Conservation (phyloP, 2,113 vertebrate species). For the Leptocoma aspasia region DNA sequence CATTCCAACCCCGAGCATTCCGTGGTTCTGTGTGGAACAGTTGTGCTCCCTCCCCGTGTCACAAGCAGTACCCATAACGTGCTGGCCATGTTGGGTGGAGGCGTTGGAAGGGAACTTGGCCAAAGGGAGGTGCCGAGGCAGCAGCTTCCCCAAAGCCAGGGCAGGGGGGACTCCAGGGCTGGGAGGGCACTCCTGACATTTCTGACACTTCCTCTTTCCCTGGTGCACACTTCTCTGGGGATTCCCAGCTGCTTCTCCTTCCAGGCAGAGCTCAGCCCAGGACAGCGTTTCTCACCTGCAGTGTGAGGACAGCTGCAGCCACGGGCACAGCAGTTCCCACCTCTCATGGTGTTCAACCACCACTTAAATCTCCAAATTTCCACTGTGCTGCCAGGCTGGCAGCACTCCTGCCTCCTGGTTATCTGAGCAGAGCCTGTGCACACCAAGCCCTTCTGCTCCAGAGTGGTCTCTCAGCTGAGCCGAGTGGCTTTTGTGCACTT, state of each 20-base stretch:
- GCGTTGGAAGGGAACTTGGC: fast-evolving
- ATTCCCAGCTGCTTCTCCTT: background rate
- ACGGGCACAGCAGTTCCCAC: fast-evolving
- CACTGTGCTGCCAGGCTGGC: fast-evolving
- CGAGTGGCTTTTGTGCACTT: fast-evolving
- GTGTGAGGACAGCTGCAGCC: background rate
- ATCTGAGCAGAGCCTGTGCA: fast-evolving
- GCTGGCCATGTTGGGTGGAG: fast-evolving
- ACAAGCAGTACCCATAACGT: fast-evolving
- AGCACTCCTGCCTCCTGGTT: fast-evolving
- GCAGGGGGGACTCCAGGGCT: fast-evolving
- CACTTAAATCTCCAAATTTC: fast-evolving
- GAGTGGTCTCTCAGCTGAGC: background rate
- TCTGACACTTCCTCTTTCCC: background rate
- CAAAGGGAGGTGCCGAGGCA: fast-evolving
- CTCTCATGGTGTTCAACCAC: background rate
- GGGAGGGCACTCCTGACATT: background rate
- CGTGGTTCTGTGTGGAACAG: background rate
- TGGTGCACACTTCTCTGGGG: fast-evolving
- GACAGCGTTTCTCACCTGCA: fast-evolving
- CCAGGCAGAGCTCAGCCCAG: background rate
- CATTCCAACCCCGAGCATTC: fast-evolving
- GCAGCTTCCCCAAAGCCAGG: fast-evolving
- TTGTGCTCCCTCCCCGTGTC: background rate
- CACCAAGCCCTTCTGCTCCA: background rate